These are phyloP conservation scores for Otis tarda DNA, from an alignment of 2,113 vertebrate genomes.

Conservation along the genomic window DNA sequence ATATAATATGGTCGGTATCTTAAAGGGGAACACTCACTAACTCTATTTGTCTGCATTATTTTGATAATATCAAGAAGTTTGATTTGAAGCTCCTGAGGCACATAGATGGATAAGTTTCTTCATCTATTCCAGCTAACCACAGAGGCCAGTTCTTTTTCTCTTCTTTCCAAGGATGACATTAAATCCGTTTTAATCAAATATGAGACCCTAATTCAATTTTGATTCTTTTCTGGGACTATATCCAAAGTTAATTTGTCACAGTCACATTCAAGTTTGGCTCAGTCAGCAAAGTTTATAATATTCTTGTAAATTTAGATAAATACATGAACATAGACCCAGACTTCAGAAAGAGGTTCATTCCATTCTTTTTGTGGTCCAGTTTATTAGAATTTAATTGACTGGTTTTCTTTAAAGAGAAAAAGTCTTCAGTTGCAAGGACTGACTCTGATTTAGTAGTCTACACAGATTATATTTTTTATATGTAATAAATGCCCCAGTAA, in stretches of 20 bases:
- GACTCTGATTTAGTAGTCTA: background rate
- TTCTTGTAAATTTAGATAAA: constrained; percentile 14
- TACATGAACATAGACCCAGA: background rate
- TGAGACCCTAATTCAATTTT: constrained; percentile 38
- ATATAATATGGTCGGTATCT: background rate
- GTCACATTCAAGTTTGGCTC: background rate
- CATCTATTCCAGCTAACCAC: background rate
- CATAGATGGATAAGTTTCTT: background rate
- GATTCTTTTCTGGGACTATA: constrained; percentile 6
- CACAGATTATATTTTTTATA: background rate
- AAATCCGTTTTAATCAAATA: constrained; percentile 52
- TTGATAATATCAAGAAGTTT: background rate
- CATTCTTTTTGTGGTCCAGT: background rate
- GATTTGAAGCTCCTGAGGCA: background rate
- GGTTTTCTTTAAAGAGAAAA: background rate
- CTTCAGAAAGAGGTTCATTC: background rate
- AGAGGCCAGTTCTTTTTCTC: background rate
- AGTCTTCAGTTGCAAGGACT: background rate
- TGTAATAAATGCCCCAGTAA: background rate
- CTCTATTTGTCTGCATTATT: background rate
- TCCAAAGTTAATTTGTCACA: constrained; percentile 44
- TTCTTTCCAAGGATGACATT: background rate
- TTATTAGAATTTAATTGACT: background rate
- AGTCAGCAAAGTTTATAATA: background rate
- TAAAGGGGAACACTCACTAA: background rate